A percentile compares a stretch with the other conserved stretches of the same genome.
Evolutionary conservation across 30 jellyfish, hydroid and myxozoan species (phyloP).

Genomic region (Hydra vulgaris): DNA sequence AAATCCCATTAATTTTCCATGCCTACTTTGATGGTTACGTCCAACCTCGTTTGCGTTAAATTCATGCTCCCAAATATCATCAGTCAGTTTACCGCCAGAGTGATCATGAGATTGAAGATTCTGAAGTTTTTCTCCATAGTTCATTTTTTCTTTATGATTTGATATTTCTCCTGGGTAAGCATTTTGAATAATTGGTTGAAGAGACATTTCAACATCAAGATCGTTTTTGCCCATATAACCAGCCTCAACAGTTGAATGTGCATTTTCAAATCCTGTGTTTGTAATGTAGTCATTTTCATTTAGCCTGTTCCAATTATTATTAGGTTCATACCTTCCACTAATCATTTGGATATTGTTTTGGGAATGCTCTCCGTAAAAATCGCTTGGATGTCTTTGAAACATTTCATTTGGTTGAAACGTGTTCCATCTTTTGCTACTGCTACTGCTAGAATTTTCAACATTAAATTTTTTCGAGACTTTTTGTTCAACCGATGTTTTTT

Average conservation of each 20-base stretch:
- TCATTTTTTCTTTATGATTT: neutral
- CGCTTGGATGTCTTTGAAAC: neutral
- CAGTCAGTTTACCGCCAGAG: conserved; percentile 9
- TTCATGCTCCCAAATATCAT: conserved; percentile 16
- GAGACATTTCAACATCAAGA: neutral
- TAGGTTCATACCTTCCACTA: neutral
- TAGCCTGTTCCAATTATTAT: neutral
- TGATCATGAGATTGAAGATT: neutral
- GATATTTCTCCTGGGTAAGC: neutral
- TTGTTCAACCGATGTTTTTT: neutral
- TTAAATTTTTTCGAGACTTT: neutral
- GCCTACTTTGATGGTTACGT: neutral
- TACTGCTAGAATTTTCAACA: neutral
- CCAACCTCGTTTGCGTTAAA: neutral
- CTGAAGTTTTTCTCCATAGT: neutral
- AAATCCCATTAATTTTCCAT: conserved; percentile 5
- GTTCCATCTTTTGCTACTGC: neutral
- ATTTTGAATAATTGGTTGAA: neutral
- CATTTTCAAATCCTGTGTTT: neutral
- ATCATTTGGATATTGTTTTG: neutral
- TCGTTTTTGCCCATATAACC: neutral
- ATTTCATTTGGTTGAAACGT: neutral
- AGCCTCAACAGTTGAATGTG: neutral
- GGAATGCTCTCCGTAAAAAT: neutral
- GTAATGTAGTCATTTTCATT: neutral